Percentiles rank a stretch among this genome's conserved stretches.
Conservation (phyloP, 2,888 invertebrate genomes). For the Glyphotaelius pellucidus region DNA sequence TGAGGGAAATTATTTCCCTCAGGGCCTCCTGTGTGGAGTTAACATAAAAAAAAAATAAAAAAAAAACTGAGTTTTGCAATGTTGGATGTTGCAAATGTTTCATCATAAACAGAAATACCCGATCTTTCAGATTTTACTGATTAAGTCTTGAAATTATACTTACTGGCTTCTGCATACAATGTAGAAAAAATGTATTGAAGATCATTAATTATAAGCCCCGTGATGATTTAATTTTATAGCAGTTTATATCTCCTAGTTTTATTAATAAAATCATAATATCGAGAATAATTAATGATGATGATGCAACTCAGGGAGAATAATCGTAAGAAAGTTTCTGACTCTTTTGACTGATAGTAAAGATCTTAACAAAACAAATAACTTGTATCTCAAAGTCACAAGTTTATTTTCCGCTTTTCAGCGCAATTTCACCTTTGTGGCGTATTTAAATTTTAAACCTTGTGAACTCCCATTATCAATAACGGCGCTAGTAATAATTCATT, state of each 20-base stretch:
- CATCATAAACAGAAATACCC: too few relatives aligned
- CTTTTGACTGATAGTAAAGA: not conserved
- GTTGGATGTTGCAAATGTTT: too few relatives aligned
- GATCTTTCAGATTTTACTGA: not conserved
- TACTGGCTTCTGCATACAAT: not conserved
- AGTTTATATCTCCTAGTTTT: not conserved
- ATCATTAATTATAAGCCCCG: not conserved
- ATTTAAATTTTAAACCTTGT: not conserved
- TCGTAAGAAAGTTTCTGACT: not conserved
- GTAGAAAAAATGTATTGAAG: not conserved
- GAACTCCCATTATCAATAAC: not conserved
- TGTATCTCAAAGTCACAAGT: not conserved
- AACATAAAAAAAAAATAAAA: too few relatives aligned
- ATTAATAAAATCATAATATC: not conserved
- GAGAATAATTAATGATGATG: not conserved
- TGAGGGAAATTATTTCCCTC: too few relatives aligned
- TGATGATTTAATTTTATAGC: not conserved
- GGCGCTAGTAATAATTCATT: not conserved
- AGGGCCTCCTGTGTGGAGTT: too few relatives aligned
- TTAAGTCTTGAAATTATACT: not conserved
- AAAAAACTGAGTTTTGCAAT: too few relatives aligned
- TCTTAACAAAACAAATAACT: not conserved
- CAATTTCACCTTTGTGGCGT: not conserved
- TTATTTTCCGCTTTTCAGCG: not conserved
- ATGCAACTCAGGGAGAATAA: not conserved